A percentile compares a stretch with the other conserved stretches of the same genome.
These are phyloP conservation scores for Scytalopus superciliaris DNA, from an alignment of 2,113 vertebrate genomes.

Conservation along the genomic window DNA sequence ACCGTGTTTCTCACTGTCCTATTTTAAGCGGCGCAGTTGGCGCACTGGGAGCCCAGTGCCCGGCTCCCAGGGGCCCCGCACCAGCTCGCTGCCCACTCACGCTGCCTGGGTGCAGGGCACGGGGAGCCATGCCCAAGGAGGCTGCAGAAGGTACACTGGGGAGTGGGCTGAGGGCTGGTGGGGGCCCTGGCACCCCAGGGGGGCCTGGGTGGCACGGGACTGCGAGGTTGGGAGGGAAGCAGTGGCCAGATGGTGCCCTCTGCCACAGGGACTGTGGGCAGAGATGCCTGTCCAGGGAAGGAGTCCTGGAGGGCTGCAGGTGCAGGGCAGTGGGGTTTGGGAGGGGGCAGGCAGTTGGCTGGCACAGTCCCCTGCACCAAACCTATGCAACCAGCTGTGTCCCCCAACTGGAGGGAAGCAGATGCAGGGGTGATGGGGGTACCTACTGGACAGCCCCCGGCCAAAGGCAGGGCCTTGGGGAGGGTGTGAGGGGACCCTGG, in stretches of 20 bases:
- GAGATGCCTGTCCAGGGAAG: neutral
- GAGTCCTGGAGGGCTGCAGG: neutral
- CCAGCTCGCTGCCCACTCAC: neutral
- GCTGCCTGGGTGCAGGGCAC: neutral
- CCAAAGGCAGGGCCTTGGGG: neutral
- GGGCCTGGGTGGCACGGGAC: rapidly evolving
- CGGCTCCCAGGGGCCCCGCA: constrained; percentile 25
- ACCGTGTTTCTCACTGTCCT: constrained; percentile 63
- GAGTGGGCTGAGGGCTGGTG: neutral
- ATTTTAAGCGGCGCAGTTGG: constrained; percentile 72
- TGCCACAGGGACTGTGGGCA: neutral
- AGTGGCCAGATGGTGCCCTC: neutral
- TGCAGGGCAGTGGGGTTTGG: neutral
- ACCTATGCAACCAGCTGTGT: rapidly evolving
- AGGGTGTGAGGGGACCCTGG: neutral
- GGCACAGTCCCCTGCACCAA: neutral
- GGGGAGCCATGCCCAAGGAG: constrained; percentile 67
- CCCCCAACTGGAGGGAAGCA: rapidly evolving
- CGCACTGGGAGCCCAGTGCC: constrained; percentile 13
- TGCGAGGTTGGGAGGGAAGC: neutral
- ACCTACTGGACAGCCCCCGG: neutral
- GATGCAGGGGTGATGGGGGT: neutral
- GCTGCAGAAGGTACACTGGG: constrained; percentile 74
- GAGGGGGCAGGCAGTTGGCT: neutral
- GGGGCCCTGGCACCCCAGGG: neutral